Percentiles rank a stretch among this genome's conserved stretches.
Conservation (phyloP, 2,888 invertebrate genomes). For the Laothoe populi region DNA sequence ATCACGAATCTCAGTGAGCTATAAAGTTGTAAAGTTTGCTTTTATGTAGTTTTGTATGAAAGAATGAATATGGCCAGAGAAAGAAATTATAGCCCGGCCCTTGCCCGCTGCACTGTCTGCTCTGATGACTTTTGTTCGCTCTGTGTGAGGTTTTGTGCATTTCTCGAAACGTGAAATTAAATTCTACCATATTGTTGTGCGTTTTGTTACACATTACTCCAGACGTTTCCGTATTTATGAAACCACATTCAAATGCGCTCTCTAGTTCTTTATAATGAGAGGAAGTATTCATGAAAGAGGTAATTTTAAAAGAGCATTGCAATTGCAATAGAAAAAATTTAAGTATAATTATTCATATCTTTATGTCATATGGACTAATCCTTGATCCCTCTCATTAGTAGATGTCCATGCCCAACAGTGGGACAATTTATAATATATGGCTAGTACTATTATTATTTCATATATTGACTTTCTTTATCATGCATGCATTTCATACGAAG, state of each 20-base stretch:
- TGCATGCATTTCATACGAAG: too few relatives aligned
- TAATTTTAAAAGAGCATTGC: neutral
- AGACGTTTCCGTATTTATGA: slow-evolving; percentile 1
- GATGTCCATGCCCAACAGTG: too few relatives aligned
- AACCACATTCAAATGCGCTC: neutral
- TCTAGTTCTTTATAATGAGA: neutral
- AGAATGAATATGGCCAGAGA: slow-evolving; percentile 40
- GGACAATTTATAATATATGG: too few relatives aligned
- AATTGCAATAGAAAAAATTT: neutral
- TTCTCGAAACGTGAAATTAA: slow-evolving; percentile 43
- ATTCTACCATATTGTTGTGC: slow-evolving; percentile 36
- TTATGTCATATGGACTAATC: too few relatives aligned
- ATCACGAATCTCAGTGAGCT: slow-evolving; percentile 14
- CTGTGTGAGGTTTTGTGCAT: slow-evolving; percentile 44
- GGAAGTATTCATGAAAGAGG: neutral
- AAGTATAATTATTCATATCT: too few relatives aligned
- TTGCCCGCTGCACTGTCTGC: slow-evolving; percentile 29
- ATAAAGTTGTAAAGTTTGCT: slow-evolving; percentile 30
- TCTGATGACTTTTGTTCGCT: slow-evolving; percentile 41
- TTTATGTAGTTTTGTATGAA: slow-evolving; percentile 38
- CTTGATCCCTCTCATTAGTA: too few relatives aligned
- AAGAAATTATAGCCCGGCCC: slow-evolving; percentile 40
- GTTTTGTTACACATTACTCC: slow-evolving; percentile 31
- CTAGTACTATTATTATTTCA: too few relatives aligned
- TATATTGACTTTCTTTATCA: too few relatives aligned